phyloP scores from a whole-genome alignment of 2,797 vertebrate species.

The Gastrophryne carolinensis region DNA sequence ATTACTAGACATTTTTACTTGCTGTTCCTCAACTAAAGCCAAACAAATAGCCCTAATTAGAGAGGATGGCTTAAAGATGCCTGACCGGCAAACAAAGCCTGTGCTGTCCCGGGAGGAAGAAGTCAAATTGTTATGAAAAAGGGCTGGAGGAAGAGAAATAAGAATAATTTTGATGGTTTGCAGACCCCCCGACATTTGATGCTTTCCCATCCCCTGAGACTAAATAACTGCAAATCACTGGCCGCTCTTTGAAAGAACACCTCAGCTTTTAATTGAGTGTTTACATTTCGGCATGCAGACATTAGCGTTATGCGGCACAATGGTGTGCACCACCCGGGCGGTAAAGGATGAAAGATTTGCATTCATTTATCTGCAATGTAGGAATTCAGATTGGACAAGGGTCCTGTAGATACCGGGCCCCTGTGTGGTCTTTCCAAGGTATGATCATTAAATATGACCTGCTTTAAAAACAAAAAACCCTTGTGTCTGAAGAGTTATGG shows the following conservation, averaged over 20 bases:
- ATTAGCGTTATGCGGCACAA: slow-evolving; percentile 4
- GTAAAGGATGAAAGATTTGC: neutral
- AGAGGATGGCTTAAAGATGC: slow-evolving; percentile 32
- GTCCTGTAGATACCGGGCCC: neutral
- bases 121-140: slow-evolving; percentile 17
- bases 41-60: slow-evolving; percentile 39
- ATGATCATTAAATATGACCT: neutral
- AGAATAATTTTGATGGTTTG: slow-evolving; percentile 22
- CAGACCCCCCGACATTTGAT: slow-evolving; percentile 20
- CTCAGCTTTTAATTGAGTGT: slow-evolving; percentile 31
- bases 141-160: slow-evolving; percentile 24
- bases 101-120: slow-evolving; percentile 4
- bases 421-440: slow-evolving; percentile 13
- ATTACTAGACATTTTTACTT: slow-evolving; percentile 15
- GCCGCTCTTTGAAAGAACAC: slow-evolving; percentile 20
- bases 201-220: slow-evolving; percentile 21
- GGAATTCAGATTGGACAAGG: neutral
- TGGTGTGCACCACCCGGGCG: neutral
- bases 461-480: neutral
- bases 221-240: slow-evolving; percentile 41
- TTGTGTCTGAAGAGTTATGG: neutral
- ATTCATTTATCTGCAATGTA: slow-evolving; percentile 9
- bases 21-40: slow-evolving; percentile 25
- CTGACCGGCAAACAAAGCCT: slow-evolving; percentile 16
- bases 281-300: slow-evolving; percentile 11